phyloP scores from a whole-genome alignment of 37 sponge, comb jelly and placozoan genomes.

The Axinella damicornis region DNA sequence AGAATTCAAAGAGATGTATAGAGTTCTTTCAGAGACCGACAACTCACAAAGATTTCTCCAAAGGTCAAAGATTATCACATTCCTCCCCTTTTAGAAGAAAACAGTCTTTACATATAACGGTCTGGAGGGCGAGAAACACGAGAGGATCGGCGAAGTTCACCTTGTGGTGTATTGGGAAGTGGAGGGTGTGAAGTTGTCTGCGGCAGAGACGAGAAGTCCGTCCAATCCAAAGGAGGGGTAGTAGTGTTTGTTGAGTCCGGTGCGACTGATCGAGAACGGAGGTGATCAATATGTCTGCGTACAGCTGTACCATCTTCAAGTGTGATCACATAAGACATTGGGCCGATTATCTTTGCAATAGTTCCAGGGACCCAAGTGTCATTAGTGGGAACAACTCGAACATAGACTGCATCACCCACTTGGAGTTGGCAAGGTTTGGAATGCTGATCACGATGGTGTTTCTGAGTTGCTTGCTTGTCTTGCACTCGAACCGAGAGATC shows the following conservation, averaged over 20 bases:
- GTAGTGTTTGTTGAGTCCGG: background rate
- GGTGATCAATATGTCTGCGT: slow-evolving; percentile 16
- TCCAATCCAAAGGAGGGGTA: too few relatives aligned
- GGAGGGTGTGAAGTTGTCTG: too few relatives aligned
- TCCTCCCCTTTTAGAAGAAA: too few relatives aligned
- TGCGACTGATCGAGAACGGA: background rate
- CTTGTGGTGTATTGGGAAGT: too few relatives aligned
- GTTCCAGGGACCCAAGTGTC: slow-evolving; percentile 19
- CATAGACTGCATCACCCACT: slow-evolving; percentile 13
- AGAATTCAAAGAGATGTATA: too few relatives aligned
- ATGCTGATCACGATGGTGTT: background rate
- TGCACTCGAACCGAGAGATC: background rate
- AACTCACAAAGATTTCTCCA: too few relatives aligned
- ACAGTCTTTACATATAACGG: too few relatives aligned
- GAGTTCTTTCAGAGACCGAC: too few relatives aligned
- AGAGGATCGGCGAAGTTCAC: too few relatives aligned
- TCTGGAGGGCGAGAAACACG: too few relatives aligned
- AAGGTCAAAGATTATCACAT: too few relatives aligned
- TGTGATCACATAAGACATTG: slow-evolving; percentile 13
- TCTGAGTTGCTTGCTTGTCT: background rate
- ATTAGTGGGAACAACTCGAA: background rate
- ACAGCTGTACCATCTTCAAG: slow-evolving; percentile 11
- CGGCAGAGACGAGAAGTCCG: too few relatives aligned
- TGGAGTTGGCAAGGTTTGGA: background rate
- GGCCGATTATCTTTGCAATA: background rate